Percentiles rank a stretch among this genome's conserved stretches.
These are phyloP conservation scores for Baronia brevicornis DNA, from an alignment of 2,888 invertebrate genomes.

Conservation along the genomic window DNA sequence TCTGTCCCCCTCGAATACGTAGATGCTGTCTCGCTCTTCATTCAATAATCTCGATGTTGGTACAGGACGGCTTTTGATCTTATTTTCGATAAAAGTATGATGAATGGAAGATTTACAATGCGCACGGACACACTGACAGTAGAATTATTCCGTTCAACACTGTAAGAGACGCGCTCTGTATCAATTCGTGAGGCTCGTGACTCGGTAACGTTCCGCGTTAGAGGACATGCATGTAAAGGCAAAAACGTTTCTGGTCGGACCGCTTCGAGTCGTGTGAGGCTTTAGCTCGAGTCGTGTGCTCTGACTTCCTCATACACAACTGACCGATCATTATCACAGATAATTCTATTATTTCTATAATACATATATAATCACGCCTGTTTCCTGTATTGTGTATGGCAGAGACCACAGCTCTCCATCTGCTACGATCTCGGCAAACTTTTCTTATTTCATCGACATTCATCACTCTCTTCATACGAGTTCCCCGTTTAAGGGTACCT, in stretches of 20 bases:
- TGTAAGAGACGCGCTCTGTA: conserved; percentile 20
- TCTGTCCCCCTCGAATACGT: conserved; percentile 25
- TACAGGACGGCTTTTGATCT: conserved; percentile 43
- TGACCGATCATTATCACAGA: too few species aligned
- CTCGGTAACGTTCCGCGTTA: conserved; percentile 16
- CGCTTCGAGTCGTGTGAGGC: conserved; percentile 8
- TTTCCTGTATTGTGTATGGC: too few species aligned
- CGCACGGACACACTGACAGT: conserved; percentile 33
- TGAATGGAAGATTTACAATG: conserved; percentile 52
- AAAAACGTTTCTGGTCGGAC: conserved; percentile 14
- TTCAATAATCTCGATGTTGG: conserved; percentile 43
- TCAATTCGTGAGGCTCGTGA: conserved; percentile 17
- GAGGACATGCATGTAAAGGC: conserved; percentile 11
- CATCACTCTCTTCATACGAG: too few species aligned
- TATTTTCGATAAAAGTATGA: conserved; percentile 55
- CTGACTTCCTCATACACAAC: conserved; percentile 10
- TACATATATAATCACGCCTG: not conserved
- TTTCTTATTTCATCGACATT: too few species aligned
- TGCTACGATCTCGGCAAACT: too few species aligned
- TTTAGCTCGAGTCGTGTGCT: conserved; percentile 8
- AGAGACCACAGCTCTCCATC: too few species aligned
- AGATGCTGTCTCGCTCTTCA: conserved; percentile 33
- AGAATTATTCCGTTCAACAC: conserved; percentile 36
- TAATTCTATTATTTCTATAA: conserved; percentile 1
- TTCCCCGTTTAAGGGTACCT: too few species aligned